A percentile compares a stretch with the other conserved stretches of the same genome.
Evolutionary conservation across 2,888 invertebrate species (phyloP).

Genomic region (Drosophila bunnanda): DNA sequence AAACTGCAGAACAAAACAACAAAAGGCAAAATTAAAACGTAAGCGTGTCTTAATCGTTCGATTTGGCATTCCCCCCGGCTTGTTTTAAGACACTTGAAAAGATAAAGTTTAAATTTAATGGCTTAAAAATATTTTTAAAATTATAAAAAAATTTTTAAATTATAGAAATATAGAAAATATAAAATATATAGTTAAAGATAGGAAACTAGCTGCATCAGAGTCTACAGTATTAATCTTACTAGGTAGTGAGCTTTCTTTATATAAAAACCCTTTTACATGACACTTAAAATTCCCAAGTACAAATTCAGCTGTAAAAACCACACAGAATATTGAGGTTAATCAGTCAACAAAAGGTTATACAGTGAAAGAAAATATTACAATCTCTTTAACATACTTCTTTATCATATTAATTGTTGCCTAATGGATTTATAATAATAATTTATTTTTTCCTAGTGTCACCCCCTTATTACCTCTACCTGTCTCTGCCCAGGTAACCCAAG

Average conservation of each 20-base stretch:
- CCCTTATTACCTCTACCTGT: background rate
- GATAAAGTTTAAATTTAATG: background rate
- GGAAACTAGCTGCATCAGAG: background rate
- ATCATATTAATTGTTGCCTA: too few relatives aligned
- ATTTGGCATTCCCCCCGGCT: constrained; percentile 53
- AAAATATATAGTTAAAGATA: background rate
- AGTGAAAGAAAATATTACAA: background rate
- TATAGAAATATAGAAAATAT: too few relatives aligned
- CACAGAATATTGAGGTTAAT: background rate
- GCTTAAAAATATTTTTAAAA: background rate
- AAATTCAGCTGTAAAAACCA: background rate
- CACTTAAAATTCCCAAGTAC: background rate
- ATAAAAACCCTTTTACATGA: background rate
- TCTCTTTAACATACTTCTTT: rapidly evolving
- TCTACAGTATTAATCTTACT: background rate
- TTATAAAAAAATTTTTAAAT: too few relatives aligned
- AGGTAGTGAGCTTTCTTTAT: background rate
- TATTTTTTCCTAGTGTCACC: constrained; percentile 12
- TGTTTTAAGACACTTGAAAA: constrained; percentile 11
- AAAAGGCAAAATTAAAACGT: constrained; percentile 51
- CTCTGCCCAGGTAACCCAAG: background rate
- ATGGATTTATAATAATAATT: background rate
- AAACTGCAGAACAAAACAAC: constrained; percentile 39
- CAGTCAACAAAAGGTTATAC: background rate
- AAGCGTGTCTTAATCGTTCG: constrained; percentile 64